Conservation (phyloP, 2,797 vertebrate species). For the Enteromius radiatus region DNA sequence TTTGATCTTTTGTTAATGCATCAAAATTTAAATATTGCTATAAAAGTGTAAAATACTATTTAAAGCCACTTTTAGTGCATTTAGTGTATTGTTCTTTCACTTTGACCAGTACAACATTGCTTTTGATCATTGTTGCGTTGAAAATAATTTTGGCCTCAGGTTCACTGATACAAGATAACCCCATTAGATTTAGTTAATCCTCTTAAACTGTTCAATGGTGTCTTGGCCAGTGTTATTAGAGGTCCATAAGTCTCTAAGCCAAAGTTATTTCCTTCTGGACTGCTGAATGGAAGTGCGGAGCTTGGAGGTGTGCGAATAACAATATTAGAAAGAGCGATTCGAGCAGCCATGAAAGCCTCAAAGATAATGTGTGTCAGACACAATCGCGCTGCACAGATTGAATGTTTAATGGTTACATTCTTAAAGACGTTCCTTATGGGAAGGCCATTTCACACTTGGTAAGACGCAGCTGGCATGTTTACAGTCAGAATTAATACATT, state of each 20-base stretch:
- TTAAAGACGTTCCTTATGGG: too few species aligned
- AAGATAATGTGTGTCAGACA: conserved; percentile 30
- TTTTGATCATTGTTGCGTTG: conserved; percentile 5
- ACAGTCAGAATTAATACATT: neutral
- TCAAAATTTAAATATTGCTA: neutral
- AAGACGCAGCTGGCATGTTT: neutral
- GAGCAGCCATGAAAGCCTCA: conserved; percentile 22
- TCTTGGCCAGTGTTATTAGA: conserved; percentile 47
- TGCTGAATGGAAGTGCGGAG: conserved; percentile 55
- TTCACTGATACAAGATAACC: conserved; percentile 32
- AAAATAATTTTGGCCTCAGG: neutral
- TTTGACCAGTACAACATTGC: neutral
- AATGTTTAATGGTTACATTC: conserved; percentile 22
- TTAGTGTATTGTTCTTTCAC: neutral
- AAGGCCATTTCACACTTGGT: too few species aligned
- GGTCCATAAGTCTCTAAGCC: conserved; percentile 64
- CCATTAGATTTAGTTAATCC: conserved; percentile 63
- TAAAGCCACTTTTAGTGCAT: neutral
- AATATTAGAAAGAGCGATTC: conserved; percentile 40
- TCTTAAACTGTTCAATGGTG: conserved; percentile 63
- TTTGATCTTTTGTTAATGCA: neutral
- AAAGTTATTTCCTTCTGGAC: conserved; percentile 72
- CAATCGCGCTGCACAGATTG: conserved; percentile 18
- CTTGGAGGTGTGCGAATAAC: conserved; percentile 26
- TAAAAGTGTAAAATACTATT: too few species aligned